Evolutionary conservation across 2,797 vertebrate species (phyloP), one percentile per base, ranked within the genome.

Genomic region (Protosalanx chinensis): DNA sequence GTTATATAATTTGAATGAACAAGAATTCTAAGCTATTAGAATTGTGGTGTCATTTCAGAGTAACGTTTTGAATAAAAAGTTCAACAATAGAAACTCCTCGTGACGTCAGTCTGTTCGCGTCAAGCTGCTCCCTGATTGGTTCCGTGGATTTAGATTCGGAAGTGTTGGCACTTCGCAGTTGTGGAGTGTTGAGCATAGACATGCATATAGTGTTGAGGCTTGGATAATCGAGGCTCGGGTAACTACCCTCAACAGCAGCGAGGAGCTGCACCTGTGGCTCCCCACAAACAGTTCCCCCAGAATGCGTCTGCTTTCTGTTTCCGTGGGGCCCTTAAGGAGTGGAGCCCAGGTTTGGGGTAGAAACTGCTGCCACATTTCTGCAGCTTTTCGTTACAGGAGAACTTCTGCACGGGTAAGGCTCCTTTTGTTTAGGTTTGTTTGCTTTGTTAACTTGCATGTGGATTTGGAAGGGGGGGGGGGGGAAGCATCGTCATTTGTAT

Each of bases 251-350:
- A 63, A 53, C 49, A 13, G 18, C 32, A 30, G 27, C 32, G n/a
- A 58, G 60, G 53, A 20, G 62, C 62, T 57, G 18, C 5, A 33
- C 65, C 27, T 23, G 61, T 53, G 7, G 41, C 32, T 12, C 4
- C 5, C 27, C 63, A 53, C 60, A 57, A 6, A 57, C 51, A 20
- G 46, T 58, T 5, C 67, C 23, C 23, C 29, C 4, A 58, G 53
- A 27, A 88, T 90, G 82, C 84, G 75, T 29, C 60, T 88, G 1
- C 32, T 89, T 6, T 82, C 70, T 29, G 16, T 69, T 4, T 59
- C 71, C 49, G 62, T 75, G 10, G 76, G 79, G 3, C 75, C 77
- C 1, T 66, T 87, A 60, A 79, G 83, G 73, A 81, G 75, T 77
- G 82, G 85, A 5, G 41, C 78, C 4, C 46, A 82, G 59, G 62